Evolutionary conservation across 2,888 invertebrate genomes (phyloP), one percentile per base, ranked within the genome.

Genomic region (Agrotis exclamationis): DNA sequence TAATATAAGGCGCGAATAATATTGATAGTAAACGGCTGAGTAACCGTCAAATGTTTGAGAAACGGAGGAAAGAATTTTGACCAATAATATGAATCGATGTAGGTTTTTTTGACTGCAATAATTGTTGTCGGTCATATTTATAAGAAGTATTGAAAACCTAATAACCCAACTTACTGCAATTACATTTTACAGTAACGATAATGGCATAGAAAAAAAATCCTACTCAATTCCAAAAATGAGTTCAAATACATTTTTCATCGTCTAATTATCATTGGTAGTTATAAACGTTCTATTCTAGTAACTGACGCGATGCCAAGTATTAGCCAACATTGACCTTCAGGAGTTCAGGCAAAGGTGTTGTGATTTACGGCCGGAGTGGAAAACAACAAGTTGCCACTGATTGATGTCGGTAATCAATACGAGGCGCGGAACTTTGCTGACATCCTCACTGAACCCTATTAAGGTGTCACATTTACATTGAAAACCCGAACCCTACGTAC

Each of bases 371-470:
- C 11, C 44, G 56, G 24, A 54, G 53, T 66, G 45, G 50, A 67
- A 77, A 79, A 80, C 82, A 82, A 82, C 64, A 79, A 79, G 66
- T 74, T 68, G 39, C 51, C 70, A 24, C 63, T 74, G 80, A 82
- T 79, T 83, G 76, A 82, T 83, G 70, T 69, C n/a, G 24, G 67
- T 58, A 71, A 76, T 83, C 80, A 76, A 76, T 67, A 69, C 57
- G 48, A 56, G 48, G 53, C 53, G 59, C 22, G 60, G 54, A 62
- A 69, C 70, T 80, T 83, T 67, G 58, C 66, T 56, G 70, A 56
- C 54, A 69, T 48, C 28, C 72, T 54, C 47, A 58, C 67, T 71
- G 66, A 77, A 81, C 72, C 59, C 56, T 63, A 60, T 65, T 70
- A 81, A 20, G 53, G 50, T 22, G 62, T 44, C 50, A 70, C 24